Evolutionary conservation across 2,113 vertebrate species (phyloP).

Genomic region (Neoarius graeffei): DNA sequence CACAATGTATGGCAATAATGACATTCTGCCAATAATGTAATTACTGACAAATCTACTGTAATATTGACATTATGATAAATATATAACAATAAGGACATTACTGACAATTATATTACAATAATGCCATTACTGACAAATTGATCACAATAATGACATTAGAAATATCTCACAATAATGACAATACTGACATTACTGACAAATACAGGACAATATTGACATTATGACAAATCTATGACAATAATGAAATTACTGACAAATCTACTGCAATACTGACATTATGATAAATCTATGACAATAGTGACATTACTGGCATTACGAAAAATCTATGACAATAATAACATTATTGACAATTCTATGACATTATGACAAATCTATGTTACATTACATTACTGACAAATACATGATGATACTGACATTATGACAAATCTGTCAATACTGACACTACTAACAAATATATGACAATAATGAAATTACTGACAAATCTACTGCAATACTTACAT

Average conservation of each 20-base stretch:
- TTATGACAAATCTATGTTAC: background rate
- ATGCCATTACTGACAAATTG: background rate
- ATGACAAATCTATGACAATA: background rate
- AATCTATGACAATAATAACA: background rate
- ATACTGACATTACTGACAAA: background rate
- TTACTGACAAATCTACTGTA: background rate
- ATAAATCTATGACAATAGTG: background rate
- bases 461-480: background rate
- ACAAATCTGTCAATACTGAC: background rate
- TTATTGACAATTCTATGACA: background rate
- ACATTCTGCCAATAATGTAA: background rate
- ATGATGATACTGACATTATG: background rate
- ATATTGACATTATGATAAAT: background rate
- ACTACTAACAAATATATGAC: background rate
- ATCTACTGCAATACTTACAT: too few species aligned
- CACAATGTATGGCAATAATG: background rate
- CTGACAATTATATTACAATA: background rate
- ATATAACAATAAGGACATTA: background rate
- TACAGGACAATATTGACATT: background rate
- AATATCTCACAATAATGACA: background rate
- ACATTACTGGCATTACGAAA: background rate
- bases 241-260: background rate
- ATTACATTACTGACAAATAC: too few species aligned
- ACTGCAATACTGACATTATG: background rate
- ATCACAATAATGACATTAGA: background rate